A percentile compares a stretch with the other conserved stretches of the same genome.
These are phyloP conservation scores for Spizaetus ornatus DNA, from an alignment of 2,113 vertebrate species.

Conservation along the genomic window DNA sequence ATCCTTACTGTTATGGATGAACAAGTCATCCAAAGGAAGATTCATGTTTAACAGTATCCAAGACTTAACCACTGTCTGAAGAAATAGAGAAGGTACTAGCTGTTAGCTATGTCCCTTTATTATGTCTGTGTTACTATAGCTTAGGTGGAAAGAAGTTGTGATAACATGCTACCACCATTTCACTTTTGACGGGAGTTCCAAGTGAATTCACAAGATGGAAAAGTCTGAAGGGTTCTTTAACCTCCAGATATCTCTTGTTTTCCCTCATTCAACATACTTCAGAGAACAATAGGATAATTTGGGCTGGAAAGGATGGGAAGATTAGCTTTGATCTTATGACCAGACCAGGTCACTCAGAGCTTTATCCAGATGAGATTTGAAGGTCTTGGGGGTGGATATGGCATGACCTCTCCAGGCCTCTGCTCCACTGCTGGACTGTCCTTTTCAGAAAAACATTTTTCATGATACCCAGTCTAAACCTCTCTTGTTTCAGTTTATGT, in stretches of 20 bases:
- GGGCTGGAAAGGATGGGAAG: neutral
- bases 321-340: neutral
- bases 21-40: neutral
- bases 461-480: neutral
- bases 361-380: neutral
- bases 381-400: neutral
- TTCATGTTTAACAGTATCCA: neutral
- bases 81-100: neutral
- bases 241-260: neutral
- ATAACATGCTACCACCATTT: neutral
- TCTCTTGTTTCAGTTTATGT: neutral
- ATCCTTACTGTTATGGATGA: neutral
- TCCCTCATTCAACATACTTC: neutral
- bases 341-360: neutral
- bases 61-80: neutral
- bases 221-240: neutral
- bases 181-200: neutral
- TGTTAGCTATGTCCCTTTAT: neutral
- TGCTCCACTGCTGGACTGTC: neutral
- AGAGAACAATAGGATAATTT: neutral
- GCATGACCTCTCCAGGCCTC: neutral
- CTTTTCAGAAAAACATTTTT: neutral
- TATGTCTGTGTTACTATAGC: neutral
- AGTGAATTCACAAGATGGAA: neutral
- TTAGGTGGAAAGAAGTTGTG: neutral